Conservation (phyloP, 1,140 invertebrate genomes). For the Diorhabda sublineata region DNA sequence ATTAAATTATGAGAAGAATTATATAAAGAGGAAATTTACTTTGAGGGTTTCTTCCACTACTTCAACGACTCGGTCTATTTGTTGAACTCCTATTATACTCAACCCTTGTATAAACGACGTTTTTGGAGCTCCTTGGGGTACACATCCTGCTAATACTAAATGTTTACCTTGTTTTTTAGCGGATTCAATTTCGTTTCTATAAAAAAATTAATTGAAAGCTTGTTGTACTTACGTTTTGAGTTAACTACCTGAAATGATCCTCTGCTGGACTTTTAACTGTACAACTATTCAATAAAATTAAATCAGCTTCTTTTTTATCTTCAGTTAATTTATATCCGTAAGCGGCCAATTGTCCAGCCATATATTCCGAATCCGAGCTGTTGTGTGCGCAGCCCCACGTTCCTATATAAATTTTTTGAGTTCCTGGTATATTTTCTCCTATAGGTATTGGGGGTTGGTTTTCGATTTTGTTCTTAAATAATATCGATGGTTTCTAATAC, state of each 20-base stretch:
- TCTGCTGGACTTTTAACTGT: conserved; percentile 97
- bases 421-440: conserved; percentile 76
- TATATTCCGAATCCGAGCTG: conserved; percentile 94
- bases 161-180: conserved; percentile 74
- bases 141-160: conserved; percentile 93
- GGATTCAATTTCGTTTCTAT: conserved; percentile 81
- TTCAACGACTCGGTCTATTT: conserved; percentile 96
- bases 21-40: conserved; percentile 27
- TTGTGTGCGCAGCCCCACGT: conserved; percentile 99
- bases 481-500: background rate
- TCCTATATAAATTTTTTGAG: conserved; percentile 87
- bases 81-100: conserved; percentile 94
- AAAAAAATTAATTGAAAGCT: conserved; percentile 19
- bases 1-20: background rate
- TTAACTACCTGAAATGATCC: conserved; percentile 77
- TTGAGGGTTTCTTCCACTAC: conserved; percentile 98
- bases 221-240: background rate
- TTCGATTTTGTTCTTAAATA: conserved; percentile 27
- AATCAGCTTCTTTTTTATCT: conserved; percentile 76
- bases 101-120: conserved; percentile 72
- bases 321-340: conserved; percentile 86
- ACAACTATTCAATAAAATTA: conserved; percentile 96
- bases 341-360: conserved; percentile 87
- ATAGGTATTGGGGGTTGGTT: conserved; percentile 29
- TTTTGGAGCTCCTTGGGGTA: conserved; percentile 84